Percentiles rank a stretch among this genome's conserved stretches.
phyloP scores from a whole-genome alignment of 2,113 vertebrate genomes.

The Antennarius striatus region DNA sequence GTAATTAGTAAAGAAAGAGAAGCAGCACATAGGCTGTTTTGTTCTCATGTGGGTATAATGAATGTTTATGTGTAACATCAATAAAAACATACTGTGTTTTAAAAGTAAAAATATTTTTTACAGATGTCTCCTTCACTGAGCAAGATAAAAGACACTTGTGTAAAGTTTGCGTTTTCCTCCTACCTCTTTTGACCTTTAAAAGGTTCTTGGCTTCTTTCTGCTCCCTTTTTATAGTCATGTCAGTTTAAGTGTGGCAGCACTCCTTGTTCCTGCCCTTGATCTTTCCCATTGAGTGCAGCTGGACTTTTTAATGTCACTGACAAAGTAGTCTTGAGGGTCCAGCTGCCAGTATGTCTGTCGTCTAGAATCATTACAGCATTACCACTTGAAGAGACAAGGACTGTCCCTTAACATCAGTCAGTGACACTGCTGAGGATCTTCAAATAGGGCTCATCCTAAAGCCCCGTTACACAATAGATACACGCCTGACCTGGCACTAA shows the following conservation, averaged over 20 bases:
- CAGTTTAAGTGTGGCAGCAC: constrained; percentile 65
- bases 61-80: background rate
- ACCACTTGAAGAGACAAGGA: constrained; percentile 70
- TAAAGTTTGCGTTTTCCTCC: constrained; percentile 20
- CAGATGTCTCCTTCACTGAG: background rate
- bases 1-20: constrained; percentile 36
- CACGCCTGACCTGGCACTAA: constrained; percentile 49
- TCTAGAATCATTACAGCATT: constrained; percentile 68
- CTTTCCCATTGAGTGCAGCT: constrained; percentile 64
- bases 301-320: constrained; percentile 72
- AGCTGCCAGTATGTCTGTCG: constrained; percentile 64
- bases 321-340: constrained; percentile 69
- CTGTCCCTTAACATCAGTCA: constrained; percentile 62
- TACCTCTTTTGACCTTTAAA: constrained; percentile 55
- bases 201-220: constrained; percentile 42
- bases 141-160: constrained; percentile 9
- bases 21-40: constrained; percentile 18
- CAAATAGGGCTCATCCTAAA: constrained; percentile 46
- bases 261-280: constrained; percentile 74
- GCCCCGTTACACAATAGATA: constrained; percentile 22
- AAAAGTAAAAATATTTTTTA: constrained; percentile 23
- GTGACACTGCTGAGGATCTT: constrained; percentile 54
- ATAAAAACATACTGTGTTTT: constrained; percentile 7
- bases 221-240: constrained; percentile 64
- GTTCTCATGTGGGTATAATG: background rate